Evolutionary conservation across 1,140 invertebrate genomes (phyloP).

Genomic region (Stegodyphus dumicola): DNA sequence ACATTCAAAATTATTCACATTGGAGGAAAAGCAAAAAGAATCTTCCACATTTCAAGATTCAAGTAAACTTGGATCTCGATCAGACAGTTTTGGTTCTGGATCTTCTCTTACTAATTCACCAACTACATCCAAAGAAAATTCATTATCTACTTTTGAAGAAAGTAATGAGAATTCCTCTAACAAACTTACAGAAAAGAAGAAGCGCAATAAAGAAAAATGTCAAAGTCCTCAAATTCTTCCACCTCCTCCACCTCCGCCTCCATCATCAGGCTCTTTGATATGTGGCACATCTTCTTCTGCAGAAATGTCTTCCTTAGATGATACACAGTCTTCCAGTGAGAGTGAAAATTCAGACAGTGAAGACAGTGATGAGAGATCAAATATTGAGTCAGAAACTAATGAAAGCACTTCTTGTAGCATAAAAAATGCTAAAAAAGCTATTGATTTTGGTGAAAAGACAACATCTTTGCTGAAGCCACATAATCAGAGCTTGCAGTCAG

Average conservation of each 20-base stretch:
- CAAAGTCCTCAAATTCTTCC: not conserved
- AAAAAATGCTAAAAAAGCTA: too few species aligned
- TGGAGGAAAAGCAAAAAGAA: conserved; percentile 15
- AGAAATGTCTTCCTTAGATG: conserved; percentile 21
- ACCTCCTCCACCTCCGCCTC: conserved; percentile 38
- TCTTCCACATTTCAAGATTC: not conserved
- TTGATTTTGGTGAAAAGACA: too few species aligned
- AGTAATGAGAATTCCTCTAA: conserved; percentile 26
- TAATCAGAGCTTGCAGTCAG: too few species aligned
- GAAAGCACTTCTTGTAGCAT: too few species aligned
- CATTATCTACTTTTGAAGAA: conserved; percentile 11
- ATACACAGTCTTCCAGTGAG: conserved; percentile 34
- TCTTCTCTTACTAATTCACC: conserved; percentile 25
- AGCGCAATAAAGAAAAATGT: conserved; percentile 5
- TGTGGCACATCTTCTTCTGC: conserved; percentile 11
- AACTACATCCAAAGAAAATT: conserved; percentile 20
- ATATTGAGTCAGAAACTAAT: conserved; percentile 15
- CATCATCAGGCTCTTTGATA: conserved; percentile 3
- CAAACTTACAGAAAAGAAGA: conserved; percentile 10
- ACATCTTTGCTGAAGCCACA: too few species aligned
- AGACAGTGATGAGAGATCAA: not conserved
- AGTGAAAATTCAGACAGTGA: conserved; percentile 8
- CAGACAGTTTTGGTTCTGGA: conserved; percentile 32
- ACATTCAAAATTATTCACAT: not conserved
- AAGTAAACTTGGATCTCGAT: conserved; percentile 27